Conservation (phyloP, 2,888 invertebrate species). For the Ceraclea dissimilis region DNA sequence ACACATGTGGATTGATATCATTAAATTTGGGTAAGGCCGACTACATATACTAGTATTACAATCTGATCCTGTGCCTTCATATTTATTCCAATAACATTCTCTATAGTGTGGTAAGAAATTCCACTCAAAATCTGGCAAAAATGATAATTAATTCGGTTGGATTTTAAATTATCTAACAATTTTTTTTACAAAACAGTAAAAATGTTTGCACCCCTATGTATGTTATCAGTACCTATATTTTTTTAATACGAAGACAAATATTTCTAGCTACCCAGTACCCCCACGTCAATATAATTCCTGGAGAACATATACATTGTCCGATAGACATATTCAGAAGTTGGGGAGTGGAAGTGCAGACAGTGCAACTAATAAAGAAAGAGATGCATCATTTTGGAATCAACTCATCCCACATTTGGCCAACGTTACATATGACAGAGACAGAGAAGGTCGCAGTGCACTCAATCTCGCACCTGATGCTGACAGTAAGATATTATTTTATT, state of each 20-base stretch:
- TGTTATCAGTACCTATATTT: no score
- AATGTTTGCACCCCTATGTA: no score
- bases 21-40: slow-evolving; percentile 39
- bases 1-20: slow-evolving; percentile 43
- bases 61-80: no score
- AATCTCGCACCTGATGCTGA: background rate
- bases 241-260: no score
- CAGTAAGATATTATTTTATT: slow-evolving; percentile 9
- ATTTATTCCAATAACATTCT: no score
- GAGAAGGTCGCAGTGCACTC: slow-evolving; percentile 14
- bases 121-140: no score
- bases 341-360: slow-evolving; percentile 25
- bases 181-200: no score
- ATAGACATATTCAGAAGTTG: slow-evolving; percentile 45
- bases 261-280: slow-evolving; percentile 49
- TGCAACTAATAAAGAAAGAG: slow-evolving; percentile 16
- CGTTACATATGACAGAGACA: slow-evolving; percentile 20
- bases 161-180: no score
- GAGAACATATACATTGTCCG: slow-evolving; percentile 50
- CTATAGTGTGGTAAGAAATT: no score
- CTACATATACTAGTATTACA: no score
- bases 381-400: slow-evolving; percentile 38
- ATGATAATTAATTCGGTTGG: no score
- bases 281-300: slow-evolving; percentile 47
- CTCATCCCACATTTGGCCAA: slow-evolving; percentile 35